Percentiles rank a stretch among this genome's conserved stretches.
Evolutionary conservation across 2,113 vertebrate genomes (phyloP).

Genomic region (Eptesicus fuscus): DNA sequence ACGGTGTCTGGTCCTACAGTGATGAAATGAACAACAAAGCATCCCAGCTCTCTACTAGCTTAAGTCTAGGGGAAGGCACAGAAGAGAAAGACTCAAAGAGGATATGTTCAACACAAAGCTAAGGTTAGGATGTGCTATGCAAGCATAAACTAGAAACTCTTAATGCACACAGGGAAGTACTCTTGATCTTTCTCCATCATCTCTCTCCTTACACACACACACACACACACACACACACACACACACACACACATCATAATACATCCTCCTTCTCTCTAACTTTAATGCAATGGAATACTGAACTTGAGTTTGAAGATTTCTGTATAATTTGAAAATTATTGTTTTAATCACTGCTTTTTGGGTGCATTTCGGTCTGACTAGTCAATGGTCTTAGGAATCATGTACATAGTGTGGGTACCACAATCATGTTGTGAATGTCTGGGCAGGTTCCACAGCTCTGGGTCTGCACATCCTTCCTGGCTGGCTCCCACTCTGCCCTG

Average conservation of each 20-base stretch:
- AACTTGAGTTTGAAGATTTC: background rate
- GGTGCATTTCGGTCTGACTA: background rate
- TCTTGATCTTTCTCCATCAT: background rate
- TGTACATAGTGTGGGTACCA: background rate
- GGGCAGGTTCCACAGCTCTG: accelerated
- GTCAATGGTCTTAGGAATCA: background rate
- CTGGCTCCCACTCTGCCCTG: background rate
- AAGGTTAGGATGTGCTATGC: too few species aligned
- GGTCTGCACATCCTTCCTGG: too few species aligned
- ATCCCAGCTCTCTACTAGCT: background rate
- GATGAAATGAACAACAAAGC: background rate
- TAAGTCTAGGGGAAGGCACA: background rate
- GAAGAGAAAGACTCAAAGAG: background rate
- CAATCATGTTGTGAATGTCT: background rate
- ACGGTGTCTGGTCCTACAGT: background rate
- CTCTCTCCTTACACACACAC: background rate
- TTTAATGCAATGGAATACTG: background rate
- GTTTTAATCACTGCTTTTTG: background rate
- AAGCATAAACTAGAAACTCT: background rate
- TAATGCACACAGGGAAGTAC: background rate
- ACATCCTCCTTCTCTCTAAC: background rate
- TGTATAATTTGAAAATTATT: background rate
- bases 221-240: background rate
- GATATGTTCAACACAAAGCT: background rate
- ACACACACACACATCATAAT: background rate